phyloP scores from a whole-genome alignment of 2,797 vertebrate species.

The Girardinus metallicus region DNA sequence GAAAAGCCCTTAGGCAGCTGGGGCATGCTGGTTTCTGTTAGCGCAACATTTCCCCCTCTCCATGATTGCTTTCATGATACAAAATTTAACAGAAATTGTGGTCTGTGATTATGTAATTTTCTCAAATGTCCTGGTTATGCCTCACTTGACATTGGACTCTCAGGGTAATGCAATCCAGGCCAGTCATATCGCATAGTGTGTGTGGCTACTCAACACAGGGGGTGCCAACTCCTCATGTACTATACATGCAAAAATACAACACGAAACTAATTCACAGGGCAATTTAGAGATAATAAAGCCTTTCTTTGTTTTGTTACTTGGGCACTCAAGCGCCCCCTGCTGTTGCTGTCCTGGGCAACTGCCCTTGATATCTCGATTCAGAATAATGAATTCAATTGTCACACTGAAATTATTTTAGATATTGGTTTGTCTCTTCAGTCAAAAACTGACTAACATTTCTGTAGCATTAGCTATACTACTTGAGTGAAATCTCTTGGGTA shows the following conservation, averaged over 20 bases:
- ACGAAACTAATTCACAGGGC: background rate
- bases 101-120: background rate
- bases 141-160: background rate
- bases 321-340: background rate
- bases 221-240: background rate
- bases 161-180: background rate
- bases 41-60: background rate
- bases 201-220: background rate
- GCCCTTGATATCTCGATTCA: background rate
- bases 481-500: background rate
- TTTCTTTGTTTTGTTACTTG: background rate
- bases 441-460: background rate
- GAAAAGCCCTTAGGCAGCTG: background rate
- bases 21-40: background rate
- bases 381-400: background rate
- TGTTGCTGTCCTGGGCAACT: background rate
- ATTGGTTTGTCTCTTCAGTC: background rate
- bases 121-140: background rate
- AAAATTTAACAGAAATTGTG: background rate
- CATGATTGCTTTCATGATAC: background rate
- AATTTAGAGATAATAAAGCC: background rate
- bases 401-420: background rate
- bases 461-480: background rate
- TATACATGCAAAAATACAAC: background rate
- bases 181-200: background rate